These are phyloP conservation scores for Lepetodrilus schrolli DNA, from an alignment of 2,888 invertebrate species.

Conservation along the genomic window DNA sequence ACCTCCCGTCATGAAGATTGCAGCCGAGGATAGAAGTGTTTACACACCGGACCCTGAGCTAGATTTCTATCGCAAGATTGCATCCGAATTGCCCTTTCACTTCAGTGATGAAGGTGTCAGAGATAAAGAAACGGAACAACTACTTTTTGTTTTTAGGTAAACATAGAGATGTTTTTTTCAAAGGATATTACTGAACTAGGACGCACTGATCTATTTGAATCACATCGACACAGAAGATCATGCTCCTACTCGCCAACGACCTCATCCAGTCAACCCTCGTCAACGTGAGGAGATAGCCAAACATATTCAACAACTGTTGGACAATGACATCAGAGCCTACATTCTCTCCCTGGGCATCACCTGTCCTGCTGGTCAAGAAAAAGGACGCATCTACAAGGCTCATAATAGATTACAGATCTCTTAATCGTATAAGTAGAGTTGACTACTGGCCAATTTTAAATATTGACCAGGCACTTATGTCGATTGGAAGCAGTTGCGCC, in stretches of 20 bases:
- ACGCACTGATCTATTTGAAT: background rate
- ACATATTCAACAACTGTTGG: background rate
- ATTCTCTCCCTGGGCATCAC: conserved; percentile 39
- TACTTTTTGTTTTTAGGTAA: background rate
- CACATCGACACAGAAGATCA: background rate
- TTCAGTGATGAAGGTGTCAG: no score
- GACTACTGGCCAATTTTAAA: conserved; percentile 39
- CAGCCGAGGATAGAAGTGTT: no score
- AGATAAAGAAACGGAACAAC: background rate
- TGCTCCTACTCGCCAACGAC: background rate
- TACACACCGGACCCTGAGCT: no score
- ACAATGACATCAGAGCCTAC: conserved; percentile 30
- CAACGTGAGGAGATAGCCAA: background rate
- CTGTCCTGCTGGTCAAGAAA: conserved; percentile 43
- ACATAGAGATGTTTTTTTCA: background rate
- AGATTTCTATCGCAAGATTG: no score
- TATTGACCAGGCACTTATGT: conserved; percentile 40
- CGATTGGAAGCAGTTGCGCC: conserved; percentile 35
- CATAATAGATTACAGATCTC: conserved; percentile 40
- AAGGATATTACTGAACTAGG: background rate
- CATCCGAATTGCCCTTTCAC: no score
- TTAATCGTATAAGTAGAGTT: conserved; percentile 42
- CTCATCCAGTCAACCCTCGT: background rate
- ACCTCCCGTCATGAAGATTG: no score
- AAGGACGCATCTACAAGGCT: conserved; percentile 41